Conservation (phyloP, 1,140 invertebrate genomes). For the Calycopis cecrops region DNA sequence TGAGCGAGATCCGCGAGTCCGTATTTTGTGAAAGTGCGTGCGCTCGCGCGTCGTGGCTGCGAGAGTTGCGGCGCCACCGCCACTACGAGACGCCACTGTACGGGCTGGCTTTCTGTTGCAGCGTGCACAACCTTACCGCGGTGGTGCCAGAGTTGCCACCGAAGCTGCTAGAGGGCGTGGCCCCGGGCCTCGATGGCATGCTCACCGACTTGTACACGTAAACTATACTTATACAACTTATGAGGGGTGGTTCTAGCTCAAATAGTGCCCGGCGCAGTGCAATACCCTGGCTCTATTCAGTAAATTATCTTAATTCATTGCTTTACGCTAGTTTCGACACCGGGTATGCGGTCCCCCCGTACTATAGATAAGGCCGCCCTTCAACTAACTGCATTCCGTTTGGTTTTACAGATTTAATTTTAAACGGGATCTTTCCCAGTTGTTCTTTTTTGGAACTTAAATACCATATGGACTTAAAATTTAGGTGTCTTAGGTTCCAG, state of each 20-base stretch:
- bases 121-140: conserved; percentile 41
- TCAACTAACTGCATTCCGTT: no score
- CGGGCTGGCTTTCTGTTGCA: conserved; percentile 64
- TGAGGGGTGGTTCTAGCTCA: no score
- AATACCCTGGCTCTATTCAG: no score
- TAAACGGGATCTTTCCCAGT: no score
- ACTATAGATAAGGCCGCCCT: no score
- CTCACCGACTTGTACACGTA: conserved; percentile 26
- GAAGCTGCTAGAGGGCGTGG: conserved; percentile 31
- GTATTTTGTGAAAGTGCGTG: conserved; percentile 68
- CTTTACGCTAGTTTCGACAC: no score
- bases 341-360: no score
- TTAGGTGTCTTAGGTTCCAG: background rate
- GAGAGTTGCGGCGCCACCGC: conserved; percentile 40
- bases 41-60: conserved; percentile 47
- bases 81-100: conserved; percentile 54
- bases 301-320: no score
- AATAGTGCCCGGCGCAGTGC: no score
- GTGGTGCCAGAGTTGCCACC: conserved; percentile 41
- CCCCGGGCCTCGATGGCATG: conserved; percentile 39
- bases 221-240: background rate
- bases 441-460: no score
- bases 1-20: conserved; percentile 59
- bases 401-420: no score
- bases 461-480: no score